Conservation (phyloP, 2,888 invertebrate genomes). For the Phaedon cochleariae region DNA sequence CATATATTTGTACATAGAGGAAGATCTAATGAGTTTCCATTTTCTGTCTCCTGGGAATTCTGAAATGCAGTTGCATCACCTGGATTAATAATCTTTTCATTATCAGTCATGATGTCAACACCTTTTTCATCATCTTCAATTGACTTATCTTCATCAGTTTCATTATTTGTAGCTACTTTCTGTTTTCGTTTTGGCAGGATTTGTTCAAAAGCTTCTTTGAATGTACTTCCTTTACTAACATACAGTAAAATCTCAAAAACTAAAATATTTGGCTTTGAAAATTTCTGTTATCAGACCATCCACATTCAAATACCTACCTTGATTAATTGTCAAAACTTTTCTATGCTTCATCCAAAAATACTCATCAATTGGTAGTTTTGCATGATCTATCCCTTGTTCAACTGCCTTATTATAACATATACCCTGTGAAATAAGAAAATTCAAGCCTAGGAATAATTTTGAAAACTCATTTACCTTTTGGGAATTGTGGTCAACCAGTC, state of each 20-base stretch:
- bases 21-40: neutral
- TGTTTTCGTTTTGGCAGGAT: conserved; percentile 71
- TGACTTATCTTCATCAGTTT: neutral
- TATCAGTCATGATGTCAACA: neutral
- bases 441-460: neutral
- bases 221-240: conserved; percentile 78
- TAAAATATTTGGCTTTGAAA: conserved; percentile 60
- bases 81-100: too few species aligned
- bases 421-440: conserved; percentile 68
- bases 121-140: neutral
- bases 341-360: conserved; percentile 91
- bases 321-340: conserved; percentile 94
- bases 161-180: conserved; percentile 32
- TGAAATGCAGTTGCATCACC: too few species aligned
- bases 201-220: conserved; percentile 81
- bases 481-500: conserved; percentile 96
- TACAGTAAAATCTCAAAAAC: conserved; percentile 85
- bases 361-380: conserved; percentile 86
- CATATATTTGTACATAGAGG: too few species aligned
- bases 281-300: too few species aligned
- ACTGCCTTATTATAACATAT: conserved; percentile 84
- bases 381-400: conserved; percentile 81
- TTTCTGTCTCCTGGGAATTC: neutral
- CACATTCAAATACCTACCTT: too few species aligned
- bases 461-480: conserved; percentile 85